Conservation (phyloP, 1,140 invertebrate genomes). For the Linepithema humile region DNA sequence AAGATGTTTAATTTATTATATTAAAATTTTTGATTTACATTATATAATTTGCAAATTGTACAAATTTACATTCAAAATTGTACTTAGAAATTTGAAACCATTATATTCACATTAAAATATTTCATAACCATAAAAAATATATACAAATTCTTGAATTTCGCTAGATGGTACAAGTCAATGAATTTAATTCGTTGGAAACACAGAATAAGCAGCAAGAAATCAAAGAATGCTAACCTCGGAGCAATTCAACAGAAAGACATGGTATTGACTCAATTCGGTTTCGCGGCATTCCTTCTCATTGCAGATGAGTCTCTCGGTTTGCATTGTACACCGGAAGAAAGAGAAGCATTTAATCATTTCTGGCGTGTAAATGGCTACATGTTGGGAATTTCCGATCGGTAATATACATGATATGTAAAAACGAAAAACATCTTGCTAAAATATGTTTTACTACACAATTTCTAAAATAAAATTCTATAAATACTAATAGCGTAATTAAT, state of each 20-base stretch:
- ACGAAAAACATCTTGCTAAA: too few species aligned
- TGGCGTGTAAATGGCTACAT: conserved; percentile 92
- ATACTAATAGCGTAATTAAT: too few species aligned
- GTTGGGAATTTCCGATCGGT: conserved; percentile 91
- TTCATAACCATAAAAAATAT: neutral
- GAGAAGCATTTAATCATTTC: conserved; percentile 90
- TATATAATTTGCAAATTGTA: too few species aligned
- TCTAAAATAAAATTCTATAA: too few species aligned
- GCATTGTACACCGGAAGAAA: conserved; percentile 79
- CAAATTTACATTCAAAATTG: too few species aligned
- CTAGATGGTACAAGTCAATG: conserved; percentile 84
- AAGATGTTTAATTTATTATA: too few species aligned
- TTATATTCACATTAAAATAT: too few species aligned
- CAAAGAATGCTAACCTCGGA: conserved; percentile 76
- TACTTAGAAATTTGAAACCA: too few species aligned
- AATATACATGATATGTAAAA: conserved; percentile 40
- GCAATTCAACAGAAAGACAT: conserved; percentile 89
- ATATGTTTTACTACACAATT: neutral
- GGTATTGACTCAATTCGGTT: conserved; percentile 92
- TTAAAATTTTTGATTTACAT: neutral
- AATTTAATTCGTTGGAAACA: conserved; percentile 87
- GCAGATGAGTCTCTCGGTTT: conserved; percentile 87
- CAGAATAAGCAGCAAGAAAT: conserved; percentile 81
- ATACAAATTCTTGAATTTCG: neutral
- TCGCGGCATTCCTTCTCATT: conserved; percentile 89